Conservation (phyloP, 1,140 invertebrate species). For the Zaprionus africanus region DNA sequence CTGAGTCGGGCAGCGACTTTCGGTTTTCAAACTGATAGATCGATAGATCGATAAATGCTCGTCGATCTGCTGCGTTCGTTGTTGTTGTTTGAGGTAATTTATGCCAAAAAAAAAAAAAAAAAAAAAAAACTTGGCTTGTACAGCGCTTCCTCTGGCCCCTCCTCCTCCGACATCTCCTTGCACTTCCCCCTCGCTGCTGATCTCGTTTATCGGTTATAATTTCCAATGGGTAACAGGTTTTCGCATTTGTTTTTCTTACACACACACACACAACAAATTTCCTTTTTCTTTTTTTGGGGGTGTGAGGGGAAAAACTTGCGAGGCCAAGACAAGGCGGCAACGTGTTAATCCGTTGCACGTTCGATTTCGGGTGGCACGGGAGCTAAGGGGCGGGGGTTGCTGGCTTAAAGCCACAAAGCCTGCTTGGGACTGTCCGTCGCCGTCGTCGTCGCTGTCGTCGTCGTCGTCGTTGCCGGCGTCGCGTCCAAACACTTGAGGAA, state of each 20-base stretch:
- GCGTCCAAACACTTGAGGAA: slow-evolving; percentile 56
- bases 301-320: slow-evolving; percentile 19
- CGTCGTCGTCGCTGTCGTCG: slow-evolving; percentile 1
- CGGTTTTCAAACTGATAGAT: background rate
- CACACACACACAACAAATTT: slow-evolving; percentile 39
- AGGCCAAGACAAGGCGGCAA: slow-evolving; percentile 35
- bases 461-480: slow-evolving; percentile 9
- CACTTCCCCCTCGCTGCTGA: background rate
- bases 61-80: slow-evolving; percentile 7
- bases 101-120: background rate
- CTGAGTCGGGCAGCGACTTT: background rate
- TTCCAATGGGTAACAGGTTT: slow-evolving; percentile 39
- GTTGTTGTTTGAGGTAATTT: background rate
- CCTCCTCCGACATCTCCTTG: background rate
- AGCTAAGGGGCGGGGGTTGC: background rate
- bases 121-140: background rate
- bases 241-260: slow-evolving; percentile 4
- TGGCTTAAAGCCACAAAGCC: slow-evolving; percentile 40
- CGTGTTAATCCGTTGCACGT: slow-evolving; percentile 65
- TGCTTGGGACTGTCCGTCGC: slow-evolving; percentile 39
- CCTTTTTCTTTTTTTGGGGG: slow-evolving; percentile 13
- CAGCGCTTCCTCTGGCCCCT: background rate
- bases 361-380: slow-evolving; percentile 47
- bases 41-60: slow-evolving; percentile 3
- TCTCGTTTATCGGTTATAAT: background rate